These are phyloP conservation scores for Excalfactoria chinensis DNA, from an alignment of 2,113 vertebrate genomes.

Conservation along the genomic window DNA sequence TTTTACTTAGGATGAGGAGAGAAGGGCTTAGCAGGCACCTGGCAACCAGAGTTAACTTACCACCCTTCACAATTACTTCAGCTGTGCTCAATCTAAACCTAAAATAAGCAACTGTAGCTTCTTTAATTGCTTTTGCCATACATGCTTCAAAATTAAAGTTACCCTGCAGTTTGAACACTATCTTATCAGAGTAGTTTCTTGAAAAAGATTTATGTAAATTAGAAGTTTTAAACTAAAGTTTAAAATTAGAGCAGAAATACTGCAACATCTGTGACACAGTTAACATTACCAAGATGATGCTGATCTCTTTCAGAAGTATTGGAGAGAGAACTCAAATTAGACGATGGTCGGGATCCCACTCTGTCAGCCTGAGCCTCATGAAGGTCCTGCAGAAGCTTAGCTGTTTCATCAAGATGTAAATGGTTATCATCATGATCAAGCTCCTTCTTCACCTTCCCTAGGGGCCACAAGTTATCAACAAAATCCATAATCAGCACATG, in stretches of 20 bases:
- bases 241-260: background rate
- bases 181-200: background rate
- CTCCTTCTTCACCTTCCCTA: conserved; percentile 96
- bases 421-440: conserved; percentile 90
- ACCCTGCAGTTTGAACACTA: background rate
- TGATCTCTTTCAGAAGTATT: conserved; percentile 94
- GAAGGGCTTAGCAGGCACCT: background rate
- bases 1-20: background rate
- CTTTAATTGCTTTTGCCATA: background rate
- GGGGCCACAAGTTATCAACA: background rate
- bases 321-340: conserved; percentile 95
- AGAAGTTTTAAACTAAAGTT: background rate
- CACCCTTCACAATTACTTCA: background rate
- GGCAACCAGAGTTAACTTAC: background rate
- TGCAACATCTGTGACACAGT: background rate
- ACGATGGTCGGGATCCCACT: conserved; percentile 92
- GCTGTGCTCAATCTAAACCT: background rate
- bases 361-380: conserved; percentile 93
- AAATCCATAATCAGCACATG: background rate
- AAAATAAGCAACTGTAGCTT: background rate
- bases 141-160: background rate
- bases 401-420: conserved; percentile 89
- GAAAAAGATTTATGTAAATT: background rate
- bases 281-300: conserved; percentile 88
- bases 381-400: conserved; percentile 94